These are phyloP conservation scores for Habropoda laboriosa DNA, from an alignment of 1,140 invertebrate genomes.

Conservation along the genomic window DNA sequence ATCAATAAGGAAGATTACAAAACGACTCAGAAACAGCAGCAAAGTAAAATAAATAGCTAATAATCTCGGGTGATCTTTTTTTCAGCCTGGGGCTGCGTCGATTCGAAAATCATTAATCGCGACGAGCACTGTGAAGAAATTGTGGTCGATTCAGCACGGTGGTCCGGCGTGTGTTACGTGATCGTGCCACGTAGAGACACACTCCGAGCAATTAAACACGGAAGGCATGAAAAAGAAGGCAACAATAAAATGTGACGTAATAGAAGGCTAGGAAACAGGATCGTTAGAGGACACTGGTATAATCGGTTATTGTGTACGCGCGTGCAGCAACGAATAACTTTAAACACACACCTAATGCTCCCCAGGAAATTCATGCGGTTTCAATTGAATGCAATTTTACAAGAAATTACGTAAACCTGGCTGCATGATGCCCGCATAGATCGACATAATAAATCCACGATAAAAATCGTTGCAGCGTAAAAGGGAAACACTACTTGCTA, in stretches of 20 bases:
- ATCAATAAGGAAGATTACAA: constrained; percentile 17
- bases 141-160: neutral
- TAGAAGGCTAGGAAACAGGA: neutral
- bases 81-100: neutral
- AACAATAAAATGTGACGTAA: neutral
- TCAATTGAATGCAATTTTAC: constrained; percentile 41
- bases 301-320: neutral
- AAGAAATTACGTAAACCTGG: constrained; percentile 18
- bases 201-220: constrained; percentile 12
- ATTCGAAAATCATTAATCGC: neutral
- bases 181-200: neutral
- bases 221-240: constrained; percentile 1
- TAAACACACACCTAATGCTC: neutral
- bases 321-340: constrained; percentile 2
- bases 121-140: neutral
- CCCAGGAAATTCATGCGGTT: constrained; percentile 14
- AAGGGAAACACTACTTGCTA: neutral
- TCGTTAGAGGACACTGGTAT: neutral
- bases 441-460: neutral
- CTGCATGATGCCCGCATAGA: neutral
- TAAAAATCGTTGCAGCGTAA: neutral
- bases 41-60: constrained; percentile 10
- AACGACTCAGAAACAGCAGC: neutral
- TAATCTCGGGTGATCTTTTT: neutral
- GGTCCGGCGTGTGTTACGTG: constrained; percentile 18